Evolutionary conservation across 1,140 invertebrate species (phyloP), one percentile per base, ranked within the genome.

Genomic region (Zaprionus ornatus): DNA sequence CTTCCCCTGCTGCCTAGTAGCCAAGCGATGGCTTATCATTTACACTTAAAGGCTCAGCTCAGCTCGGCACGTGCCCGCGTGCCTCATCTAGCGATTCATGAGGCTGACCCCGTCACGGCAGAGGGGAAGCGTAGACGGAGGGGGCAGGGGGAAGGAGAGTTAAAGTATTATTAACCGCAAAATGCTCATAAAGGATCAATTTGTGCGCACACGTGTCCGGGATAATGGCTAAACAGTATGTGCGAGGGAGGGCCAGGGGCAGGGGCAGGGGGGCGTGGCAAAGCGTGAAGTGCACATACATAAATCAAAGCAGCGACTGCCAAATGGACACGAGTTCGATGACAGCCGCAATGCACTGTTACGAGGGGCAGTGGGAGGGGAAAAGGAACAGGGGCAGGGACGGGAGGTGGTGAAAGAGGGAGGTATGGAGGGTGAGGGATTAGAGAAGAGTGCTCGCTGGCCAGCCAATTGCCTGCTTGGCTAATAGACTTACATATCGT

Each of bases 151-250:
- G 12, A 13, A 17, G 56, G 23, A 42, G 32, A 62, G 59, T 63
- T 74, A 48, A 61, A 77, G 74, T 82, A 90, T 88, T 88, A 88
- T 88, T 90, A 88, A 88, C 85, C 85, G 85, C 85, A 88, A 90
- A 90, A 90, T 90, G 82, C 81, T 90, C 86, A 90, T 90, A 90
- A 90, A 90, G 85, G 82, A 90, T 90, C 85, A 90, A 90, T 90
- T 90, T 90, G 85, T 90, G 85, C 67, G 79, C 86, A 90, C 85
- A 90, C 85, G 85, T 90, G 85, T 59, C 85, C 32, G 65, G 78
- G 85, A 90, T 90, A 88, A 88, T 88, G 81, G 67, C 57, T 21
- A 12, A 40, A 45, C 61, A 57, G 15, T 65, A 21, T 21, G 19
- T 37, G 40, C 29, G 29, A 32, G 9, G 29, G 9, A 10, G 40